Percentiles rank a stretch among this genome's conserved stretches.
These are phyloP conservation scores for Heliocidaris tuberculata DNA, from an alignment of 35 echinoderm and acorn worm genomes.

Conservation along the genomic window DNA sequence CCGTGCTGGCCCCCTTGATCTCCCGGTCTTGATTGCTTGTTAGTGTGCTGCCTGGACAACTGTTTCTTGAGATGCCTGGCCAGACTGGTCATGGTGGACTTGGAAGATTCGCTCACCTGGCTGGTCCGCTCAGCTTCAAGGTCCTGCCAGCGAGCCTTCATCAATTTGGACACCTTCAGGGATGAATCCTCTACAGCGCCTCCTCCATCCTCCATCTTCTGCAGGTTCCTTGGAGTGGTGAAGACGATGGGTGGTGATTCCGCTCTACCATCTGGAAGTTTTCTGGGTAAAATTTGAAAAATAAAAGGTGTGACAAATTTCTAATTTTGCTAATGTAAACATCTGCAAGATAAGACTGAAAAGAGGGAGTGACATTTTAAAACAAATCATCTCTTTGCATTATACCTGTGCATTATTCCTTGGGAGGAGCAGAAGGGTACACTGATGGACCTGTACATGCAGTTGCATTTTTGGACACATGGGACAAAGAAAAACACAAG, in stretches of 20 bases:
- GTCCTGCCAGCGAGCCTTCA: slow-evolving; percentile 55
- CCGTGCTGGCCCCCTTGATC: neutral
- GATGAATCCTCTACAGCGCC: neutral
- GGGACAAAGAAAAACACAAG: too few relatives aligned
- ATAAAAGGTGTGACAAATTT: too few relatives aligned
- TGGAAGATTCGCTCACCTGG: slow-evolving; percentile 49
- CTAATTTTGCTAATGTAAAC: too few relatives aligned
- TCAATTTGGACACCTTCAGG: slow-evolving; percentile 34
- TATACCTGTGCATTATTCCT: too few relatives aligned
- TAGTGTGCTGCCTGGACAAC: neutral
- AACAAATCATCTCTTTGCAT: too few relatives aligned
- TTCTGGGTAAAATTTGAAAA: slow-evolving; percentile 21
- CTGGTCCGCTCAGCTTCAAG: slow-evolving; percentile 27
- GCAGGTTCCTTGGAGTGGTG: slow-evolving; percentile 82
- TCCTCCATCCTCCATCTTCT: slow-evolving; percentile 33
- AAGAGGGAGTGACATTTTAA: too few relatives aligned
- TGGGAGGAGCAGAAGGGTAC: too few relatives aligned
- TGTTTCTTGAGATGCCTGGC: slow-evolving; percentile 23
- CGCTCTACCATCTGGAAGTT: slow-evolving; percentile 69
- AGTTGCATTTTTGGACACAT: too few relatives aligned
- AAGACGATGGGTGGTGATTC: slow-evolving; percentile 80
- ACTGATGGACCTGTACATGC: too few relatives aligned
- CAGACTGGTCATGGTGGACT: slow-evolving; percentile 54
- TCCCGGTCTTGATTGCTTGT: neutral
- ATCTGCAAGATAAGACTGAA: too few relatives aligned